These are phyloP conservation scores for Spermophilus dauricus DNA, from an alignment of 2,113 vertebrate genomes.

Conservation along the genomic window DNA sequence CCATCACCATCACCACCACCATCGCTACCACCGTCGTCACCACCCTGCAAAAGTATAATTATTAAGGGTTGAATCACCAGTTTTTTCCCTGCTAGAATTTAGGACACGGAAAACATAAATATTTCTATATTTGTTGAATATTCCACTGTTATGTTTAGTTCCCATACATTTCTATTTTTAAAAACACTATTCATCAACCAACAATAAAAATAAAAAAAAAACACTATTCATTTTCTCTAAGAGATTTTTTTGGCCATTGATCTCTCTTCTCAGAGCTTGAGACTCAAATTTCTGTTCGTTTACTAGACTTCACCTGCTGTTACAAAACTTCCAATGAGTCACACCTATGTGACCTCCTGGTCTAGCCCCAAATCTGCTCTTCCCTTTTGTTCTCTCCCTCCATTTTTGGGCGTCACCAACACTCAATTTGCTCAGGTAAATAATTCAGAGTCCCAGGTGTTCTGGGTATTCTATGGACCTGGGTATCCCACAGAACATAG, in stretches of 20 bases:
- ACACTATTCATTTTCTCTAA: background rate
- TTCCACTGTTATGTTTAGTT: background rate
- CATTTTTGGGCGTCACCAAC: background rate
- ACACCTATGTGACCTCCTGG: background rate
- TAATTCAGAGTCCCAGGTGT: background rate
- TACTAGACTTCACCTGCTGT: background rate
- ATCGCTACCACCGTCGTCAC: background rate
- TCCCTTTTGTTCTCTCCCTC: background rate
- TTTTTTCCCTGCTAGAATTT: background rate
- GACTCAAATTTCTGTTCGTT: background rate
- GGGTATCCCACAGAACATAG: background rate
- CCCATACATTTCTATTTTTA: background rate
- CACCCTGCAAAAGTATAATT: background rate
- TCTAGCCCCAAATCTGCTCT: background rate
- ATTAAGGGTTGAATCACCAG: background rate
- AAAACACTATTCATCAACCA: background rate
- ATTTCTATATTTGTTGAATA: background rate
- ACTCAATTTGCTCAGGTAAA: background rate
- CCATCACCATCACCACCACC: background rate
- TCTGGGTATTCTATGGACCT: background rate
- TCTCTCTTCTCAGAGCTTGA: background rate
- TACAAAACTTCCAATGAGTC: background rate
- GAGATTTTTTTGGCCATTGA: background rate
- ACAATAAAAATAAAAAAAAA: too few relatives aligned
- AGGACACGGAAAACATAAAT: background rate